Conservation (phyloP, 2,888 invertebrate genomes). For the Atethmia centrago region DNA sequence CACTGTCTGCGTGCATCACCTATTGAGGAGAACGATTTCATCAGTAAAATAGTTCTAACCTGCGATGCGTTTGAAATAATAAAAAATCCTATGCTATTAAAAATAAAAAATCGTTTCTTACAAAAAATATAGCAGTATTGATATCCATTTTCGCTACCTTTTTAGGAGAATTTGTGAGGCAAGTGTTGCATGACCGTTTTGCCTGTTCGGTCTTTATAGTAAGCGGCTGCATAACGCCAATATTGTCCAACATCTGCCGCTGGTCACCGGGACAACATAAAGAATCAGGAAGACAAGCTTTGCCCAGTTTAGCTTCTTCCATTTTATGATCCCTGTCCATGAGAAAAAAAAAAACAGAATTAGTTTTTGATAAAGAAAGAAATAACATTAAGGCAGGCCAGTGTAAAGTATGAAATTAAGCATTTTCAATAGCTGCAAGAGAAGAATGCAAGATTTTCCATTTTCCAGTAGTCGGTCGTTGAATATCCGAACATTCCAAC, state of each 20-base stretch:
- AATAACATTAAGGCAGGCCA: constrained; percentile 19
- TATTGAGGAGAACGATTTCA: constrained; percentile 51
- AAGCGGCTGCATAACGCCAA: constrained; percentile 86
- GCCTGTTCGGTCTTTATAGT: constrained; percentile 89
- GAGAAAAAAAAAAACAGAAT: constrained; percentile 34
- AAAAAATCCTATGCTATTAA: constrained; percentile 26
- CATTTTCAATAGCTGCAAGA: background rate
- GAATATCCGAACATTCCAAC: background rate
- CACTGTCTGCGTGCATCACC: constrained; percentile 90
- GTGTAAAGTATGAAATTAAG: constrained; percentile 6
- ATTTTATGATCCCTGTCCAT: constrained; percentile 83
- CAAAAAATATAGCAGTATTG: constrained; percentile 62
- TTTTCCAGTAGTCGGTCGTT: background rate
- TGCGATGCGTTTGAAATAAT: constrained; percentile 1
- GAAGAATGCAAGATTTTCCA: background rate
- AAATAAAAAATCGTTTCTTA: constrained; percentile 53
- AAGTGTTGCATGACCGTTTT: constrained; percentile 88
- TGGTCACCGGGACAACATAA: constrained; percentile 85
- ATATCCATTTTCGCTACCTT: constrained; percentile 77
- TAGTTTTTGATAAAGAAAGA: constrained; percentile 29
- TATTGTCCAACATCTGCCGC: constrained; percentile 81
- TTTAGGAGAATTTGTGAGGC: constrained; percentile 86
- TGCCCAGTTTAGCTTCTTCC: constrained; percentile 85
- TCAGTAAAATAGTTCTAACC: background rate
- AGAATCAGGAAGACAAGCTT: constrained; percentile 82